Evolutionary conservation across 1,140 invertebrate species (phyloP).

Genomic region (Sitobion miscanthi): DNA sequence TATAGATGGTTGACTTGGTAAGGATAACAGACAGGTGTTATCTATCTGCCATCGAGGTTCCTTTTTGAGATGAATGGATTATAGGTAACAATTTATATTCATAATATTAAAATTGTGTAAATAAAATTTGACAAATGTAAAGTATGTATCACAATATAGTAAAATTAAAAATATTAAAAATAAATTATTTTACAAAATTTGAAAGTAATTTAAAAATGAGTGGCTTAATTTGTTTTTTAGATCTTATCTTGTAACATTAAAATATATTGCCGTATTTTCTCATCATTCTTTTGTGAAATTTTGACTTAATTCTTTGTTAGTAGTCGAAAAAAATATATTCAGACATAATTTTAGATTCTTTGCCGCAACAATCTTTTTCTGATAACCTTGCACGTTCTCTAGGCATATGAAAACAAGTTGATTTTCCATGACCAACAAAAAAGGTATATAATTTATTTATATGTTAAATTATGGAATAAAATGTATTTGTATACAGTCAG

Average conservation of each 20-base stretch:
- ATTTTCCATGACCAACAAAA: no score
- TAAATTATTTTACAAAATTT: not conserved
- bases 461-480: not conserved
- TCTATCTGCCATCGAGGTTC: not conserved
- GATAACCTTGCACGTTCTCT: no score
- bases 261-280: not conserved
- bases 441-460: no score
- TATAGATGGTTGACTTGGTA: not conserved
- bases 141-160: not conserved
- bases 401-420: no score
- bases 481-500: not conserved
- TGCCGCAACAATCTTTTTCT: no score
- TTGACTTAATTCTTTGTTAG: not conserved
- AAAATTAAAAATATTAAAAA: not conserved
- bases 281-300: not conserved
- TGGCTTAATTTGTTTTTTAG: not conserved
- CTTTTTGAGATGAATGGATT: not conserved
- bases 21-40: not conserved
- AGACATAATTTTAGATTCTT: no score
- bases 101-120: not conserved
- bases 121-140: not conserved
- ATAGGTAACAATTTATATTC: not conserved
- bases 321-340: no score
- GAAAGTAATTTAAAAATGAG: not conserved
- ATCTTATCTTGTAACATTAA: not conserved